Conservation (phyloP, 2,113 vertebrate species). For the Oryzias javanicus region DNA sequence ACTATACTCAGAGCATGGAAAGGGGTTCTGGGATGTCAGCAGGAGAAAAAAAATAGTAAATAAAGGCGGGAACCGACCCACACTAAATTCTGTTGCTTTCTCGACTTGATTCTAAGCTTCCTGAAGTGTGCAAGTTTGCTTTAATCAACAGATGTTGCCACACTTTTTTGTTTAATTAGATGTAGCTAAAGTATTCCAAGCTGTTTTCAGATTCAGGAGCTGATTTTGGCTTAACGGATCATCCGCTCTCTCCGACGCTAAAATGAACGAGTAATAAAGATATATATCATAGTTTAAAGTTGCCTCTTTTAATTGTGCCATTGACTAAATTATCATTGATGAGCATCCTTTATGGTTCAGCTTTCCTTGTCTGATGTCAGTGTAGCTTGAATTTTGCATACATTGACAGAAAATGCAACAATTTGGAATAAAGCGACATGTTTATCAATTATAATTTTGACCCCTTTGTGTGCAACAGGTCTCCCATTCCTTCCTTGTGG, state of each 20-base stretch:
- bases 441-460: slow-evolving; percentile 12
- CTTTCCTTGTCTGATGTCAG: not conserved
- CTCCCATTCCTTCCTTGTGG: not conserved
- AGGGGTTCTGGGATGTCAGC: not conserved
- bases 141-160: slow-evolving; percentile 2
- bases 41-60: too few species aligned
- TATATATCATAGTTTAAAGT: too few species aligned
- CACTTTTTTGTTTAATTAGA: not conserved
- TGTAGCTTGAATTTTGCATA: not conserved
- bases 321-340: too few species aligned
- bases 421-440: not conserved
- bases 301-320: too few species aligned
- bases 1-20: not conserved
- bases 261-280: too few species aligned
- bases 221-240: not conserved
- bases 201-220: not conserved
- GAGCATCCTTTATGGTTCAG: too few species aligned
- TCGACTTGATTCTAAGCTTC: not conserved
- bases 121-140: not conserved
- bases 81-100: not conserved
- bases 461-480: not conserved
- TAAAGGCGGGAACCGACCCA: too few species aligned
- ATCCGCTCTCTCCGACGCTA: not conserved
- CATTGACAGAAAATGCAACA: not conserved
- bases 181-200: not conserved